These are phyloP conservation scores for Eupristina koningsbergeri DNA, from an alignment of 1,140 invertebrate species.

Conservation along the genomic window DNA sequence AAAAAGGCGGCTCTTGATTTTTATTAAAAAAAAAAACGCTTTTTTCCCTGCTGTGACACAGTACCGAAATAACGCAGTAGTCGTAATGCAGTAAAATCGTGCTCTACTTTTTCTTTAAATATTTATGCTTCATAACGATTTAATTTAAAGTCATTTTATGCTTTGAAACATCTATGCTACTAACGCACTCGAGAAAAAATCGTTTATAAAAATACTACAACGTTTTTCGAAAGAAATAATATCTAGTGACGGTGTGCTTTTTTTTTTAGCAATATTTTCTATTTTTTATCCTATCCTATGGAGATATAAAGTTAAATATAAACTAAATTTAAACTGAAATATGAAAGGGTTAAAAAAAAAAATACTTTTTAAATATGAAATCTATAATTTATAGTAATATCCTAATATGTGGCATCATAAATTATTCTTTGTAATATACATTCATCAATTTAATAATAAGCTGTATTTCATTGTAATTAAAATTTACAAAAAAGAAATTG, in stretches of 20 bases:
- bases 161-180: neutral
- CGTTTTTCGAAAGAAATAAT: neutral
- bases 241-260: neutral
- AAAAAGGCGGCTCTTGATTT: neutral
- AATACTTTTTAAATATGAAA: too few relatives aligned
- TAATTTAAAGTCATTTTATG: conserved; percentile 14
- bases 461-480: too few relatives aligned
- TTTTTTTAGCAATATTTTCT: neutral
- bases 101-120: conserved; percentile 24
- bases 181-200: neutral
- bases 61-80: neutral
- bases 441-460: too few relatives aligned
- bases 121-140: neutral
- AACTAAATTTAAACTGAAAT: too few relatives aligned
- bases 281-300: too few relatives aligned
- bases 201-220: neutral
- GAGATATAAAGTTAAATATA: too few relatives aligned
- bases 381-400: too few relatives aligned
- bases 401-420: too few relatives aligned
- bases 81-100: neutral
- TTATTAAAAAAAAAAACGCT: neutral
- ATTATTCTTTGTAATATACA: too few relatives aligned
- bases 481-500: too few relatives aligned
- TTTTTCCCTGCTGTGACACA: neutral
- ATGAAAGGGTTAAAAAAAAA: too few relatives aligned